These are phyloP conservation scores for Ahaetulla prasina DNA, from an alignment of 2,113 vertebrate species.

Conservation along the genomic window DNA sequence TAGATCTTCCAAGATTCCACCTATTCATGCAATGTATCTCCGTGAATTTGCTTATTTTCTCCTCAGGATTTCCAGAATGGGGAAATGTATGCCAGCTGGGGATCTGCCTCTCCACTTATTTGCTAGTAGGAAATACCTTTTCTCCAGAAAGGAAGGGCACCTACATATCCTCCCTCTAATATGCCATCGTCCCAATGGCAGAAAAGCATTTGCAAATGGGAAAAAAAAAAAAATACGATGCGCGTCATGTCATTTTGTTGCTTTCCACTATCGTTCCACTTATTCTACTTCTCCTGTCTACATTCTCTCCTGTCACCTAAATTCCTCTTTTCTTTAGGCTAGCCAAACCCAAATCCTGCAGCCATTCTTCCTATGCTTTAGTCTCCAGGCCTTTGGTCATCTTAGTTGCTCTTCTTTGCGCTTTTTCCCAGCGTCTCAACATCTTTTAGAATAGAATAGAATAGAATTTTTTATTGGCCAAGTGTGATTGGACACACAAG, in stretches of 20 bases:
- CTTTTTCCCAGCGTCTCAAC: too few relatives aligned
- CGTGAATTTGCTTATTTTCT: background rate
- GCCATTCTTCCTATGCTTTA: too few relatives aligned
- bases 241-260: background rate
- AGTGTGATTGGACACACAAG: too few relatives aligned
- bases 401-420: too few relatives aligned
- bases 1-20: background rate
- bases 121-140: background rate
- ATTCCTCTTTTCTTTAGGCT: too few relatives aligned
- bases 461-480: too few relatives aligned
- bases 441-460: too few relatives aligned
- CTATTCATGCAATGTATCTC: background rate
- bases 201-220: background rate
- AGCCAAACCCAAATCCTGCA: too few relatives aligned
- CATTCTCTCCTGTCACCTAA: too few relatives aligned
- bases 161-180: background rate
- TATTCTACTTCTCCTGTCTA: too few relatives aligned
- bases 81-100: too few relatives aligned
- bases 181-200: background rate
- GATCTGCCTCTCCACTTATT: background rate
- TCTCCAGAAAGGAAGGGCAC: background rate
- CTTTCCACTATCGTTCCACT: background rate
- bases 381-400: too few relatives aligned
- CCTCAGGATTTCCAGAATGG: background rate
- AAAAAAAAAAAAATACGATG: background rate